These are phyloP conservation scores for Peromyscus maniculatus DNA, from an alignment of 2,113 vertebrate species.

Conservation along the genomic window DNA sequence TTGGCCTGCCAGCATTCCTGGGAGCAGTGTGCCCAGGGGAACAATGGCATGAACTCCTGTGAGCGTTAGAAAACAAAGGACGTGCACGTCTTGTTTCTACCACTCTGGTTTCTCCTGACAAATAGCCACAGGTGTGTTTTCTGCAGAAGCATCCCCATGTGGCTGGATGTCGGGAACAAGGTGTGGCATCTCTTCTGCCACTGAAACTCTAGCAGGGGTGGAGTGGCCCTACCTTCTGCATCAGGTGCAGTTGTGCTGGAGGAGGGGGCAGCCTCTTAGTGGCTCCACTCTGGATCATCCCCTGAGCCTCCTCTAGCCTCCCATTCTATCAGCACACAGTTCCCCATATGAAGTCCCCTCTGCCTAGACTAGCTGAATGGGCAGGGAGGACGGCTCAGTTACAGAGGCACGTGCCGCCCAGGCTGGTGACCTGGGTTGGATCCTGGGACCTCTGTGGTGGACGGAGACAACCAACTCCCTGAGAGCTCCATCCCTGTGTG, in stretches of 20 bases:
- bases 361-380: not conserved
- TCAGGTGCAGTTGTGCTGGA: accelerated
- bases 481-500: not conserved
- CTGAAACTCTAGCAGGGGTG: not conserved
- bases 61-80: not conserved
- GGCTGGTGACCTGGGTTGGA: not conserved
- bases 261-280: not conserved
- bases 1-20: not conserved
- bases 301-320: not conserved
- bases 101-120: not conserved
- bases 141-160: not conserved
- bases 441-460: not conserved
- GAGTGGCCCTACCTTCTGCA: not conserved
- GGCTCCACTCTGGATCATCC: not conserved
- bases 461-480: too few species aligned
- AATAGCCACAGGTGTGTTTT: not conserved
- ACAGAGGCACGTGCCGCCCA: not conserved
- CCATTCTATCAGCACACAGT: not conserved
- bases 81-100: not conserved
- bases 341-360: not conserved
- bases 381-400: not conserved
- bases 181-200: not conserved
- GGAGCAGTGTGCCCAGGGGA: not conserved
- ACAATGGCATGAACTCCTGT: not conserved
- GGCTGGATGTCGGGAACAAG: not conserved